Percentiles rank a stretch among this genome's conserved stretches.
These are phyloP conservation scores for Columbina picui DNA, from an alignment of 2,113 vertebrate genomes.

Conservation along the genomic window DNA sequence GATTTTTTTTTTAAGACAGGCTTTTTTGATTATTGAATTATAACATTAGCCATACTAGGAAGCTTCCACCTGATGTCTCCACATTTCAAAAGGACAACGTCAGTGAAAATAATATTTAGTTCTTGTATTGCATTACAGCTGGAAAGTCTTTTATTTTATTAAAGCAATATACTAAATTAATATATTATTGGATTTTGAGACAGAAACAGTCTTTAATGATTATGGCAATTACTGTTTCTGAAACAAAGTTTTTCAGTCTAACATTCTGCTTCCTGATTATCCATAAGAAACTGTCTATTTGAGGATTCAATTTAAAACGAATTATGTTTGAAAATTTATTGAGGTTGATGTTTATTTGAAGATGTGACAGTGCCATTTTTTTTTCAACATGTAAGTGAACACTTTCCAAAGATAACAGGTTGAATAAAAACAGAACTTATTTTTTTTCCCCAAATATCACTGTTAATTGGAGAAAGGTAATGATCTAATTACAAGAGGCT, in stretches of 20 bases:
- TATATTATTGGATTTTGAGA: background rate
- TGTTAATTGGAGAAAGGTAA: background rate
- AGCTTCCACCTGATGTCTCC: background rate
- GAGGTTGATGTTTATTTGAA: background rate
- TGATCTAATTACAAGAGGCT: background rate
- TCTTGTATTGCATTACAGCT: background rate
- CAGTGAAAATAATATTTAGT: background rate
- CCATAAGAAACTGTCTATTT: background rate
- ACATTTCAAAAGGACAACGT: background rate
- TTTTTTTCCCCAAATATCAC: background rate
- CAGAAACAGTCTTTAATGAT: background rate
- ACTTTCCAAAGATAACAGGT: background rate
- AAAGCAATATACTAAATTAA: background rate
- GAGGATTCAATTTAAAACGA: background rate
- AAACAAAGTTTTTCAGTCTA: background rate
- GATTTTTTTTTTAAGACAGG: background rate
- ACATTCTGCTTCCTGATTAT: background rate
- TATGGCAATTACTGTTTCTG: background rate
- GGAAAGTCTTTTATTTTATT: background rate
- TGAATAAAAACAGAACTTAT: background rate
- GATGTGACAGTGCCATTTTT: background rate
- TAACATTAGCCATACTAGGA: background rate
- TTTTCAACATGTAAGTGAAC: background rate
- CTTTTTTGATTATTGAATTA: background rate
- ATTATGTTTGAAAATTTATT: background rate